phyloP scores from a whole-genome alignment of 2,113 vertebrate species.

The Helogale parvula region DNA sequence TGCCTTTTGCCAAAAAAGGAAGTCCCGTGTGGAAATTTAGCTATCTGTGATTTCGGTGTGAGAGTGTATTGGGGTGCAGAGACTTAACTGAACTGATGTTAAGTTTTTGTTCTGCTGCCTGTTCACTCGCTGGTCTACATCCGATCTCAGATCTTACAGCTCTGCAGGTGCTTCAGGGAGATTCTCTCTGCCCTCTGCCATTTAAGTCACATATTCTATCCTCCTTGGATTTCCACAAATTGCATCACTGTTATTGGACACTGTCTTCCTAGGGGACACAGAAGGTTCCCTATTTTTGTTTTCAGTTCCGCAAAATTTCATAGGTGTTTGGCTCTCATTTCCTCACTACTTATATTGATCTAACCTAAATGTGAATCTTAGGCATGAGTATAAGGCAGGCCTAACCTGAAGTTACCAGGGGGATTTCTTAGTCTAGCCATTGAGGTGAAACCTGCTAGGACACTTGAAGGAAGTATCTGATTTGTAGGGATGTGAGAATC shows the following conservation, averaged over 20 bases:
- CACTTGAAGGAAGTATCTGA: background rate
- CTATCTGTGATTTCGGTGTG: background rate
- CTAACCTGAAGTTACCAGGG: background rate
- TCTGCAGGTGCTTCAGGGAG: background rate
- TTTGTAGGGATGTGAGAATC: background rate
- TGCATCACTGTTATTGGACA: background rate
- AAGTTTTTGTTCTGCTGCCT: background rate
- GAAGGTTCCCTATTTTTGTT: background rate
- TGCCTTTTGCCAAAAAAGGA: background rate
- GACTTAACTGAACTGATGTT: background rate
- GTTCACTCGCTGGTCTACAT: background rate
- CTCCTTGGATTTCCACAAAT: background rate
- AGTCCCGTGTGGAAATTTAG: background rate
- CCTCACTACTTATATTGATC: slow-evolving; percentile 19
- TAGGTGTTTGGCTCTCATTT: background rate
- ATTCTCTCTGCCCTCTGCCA: accelerated
- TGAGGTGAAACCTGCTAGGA: background rate
- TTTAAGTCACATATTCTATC: background rate
- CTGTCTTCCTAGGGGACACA: background rate
- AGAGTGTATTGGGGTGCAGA: background rate
- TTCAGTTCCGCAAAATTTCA: background rate
- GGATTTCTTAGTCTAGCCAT: background rate
- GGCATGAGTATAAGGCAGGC: background rate
- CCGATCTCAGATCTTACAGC: background rate
- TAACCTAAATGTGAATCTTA: background rate